phyloP scores from a whole-genome alignment of 2,888 invertebrate genomes.

The Euphydryas editha region DNA sequence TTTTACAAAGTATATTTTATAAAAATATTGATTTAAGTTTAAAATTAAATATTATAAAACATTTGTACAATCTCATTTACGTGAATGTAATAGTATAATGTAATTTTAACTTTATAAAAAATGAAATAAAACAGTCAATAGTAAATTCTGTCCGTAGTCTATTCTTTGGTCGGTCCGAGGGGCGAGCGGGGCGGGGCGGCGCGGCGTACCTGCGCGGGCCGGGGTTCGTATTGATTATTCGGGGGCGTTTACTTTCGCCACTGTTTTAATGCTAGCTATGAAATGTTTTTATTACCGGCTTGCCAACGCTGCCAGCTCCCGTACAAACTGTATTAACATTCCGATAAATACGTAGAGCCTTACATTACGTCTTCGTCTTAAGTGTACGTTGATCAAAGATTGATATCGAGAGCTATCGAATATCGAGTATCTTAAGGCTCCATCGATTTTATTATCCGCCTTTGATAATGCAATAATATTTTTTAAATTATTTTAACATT shows the following conservation, averaged over 20 bases:
- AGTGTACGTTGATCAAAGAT: not conserved
- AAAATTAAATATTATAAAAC: not conserved
- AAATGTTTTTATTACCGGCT: slow-evolving; percentile 80
- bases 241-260: slow-evolving; percentile 79
- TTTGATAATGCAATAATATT: not conserved
- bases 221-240: slow-evolving; percentile 69
- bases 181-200: slow-evolving; percentile 49
- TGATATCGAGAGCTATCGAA: slow-evolving; percentile 1
- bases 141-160: not conserved
- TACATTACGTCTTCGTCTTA: not conserved
- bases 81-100: too few relatives aligned
- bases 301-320: slow-evolving; percentile 51
- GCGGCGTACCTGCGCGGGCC: slow-evolving; percentile 73
- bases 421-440: not conserved
- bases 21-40: not conserved
- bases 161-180: slow-evolving; percentile 32
- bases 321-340: slow-evolving; percentile 64
- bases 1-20: not conserved
- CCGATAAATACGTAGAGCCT: slow-evolving; percentile 52
- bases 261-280: slow-evolving; percentile 80
- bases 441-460: not conserved
- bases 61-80: too few relatives aligned
- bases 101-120: not conserved
- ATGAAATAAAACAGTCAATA: not conserved
- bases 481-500: not conserved